A percentile compares a stretch with the other conserved stretches of the same genome.
Evolutionary conservation across 2,797 vertebrate genomes (phyloP).

Genomic region (Dicrostonyx torquatus): DNA sequence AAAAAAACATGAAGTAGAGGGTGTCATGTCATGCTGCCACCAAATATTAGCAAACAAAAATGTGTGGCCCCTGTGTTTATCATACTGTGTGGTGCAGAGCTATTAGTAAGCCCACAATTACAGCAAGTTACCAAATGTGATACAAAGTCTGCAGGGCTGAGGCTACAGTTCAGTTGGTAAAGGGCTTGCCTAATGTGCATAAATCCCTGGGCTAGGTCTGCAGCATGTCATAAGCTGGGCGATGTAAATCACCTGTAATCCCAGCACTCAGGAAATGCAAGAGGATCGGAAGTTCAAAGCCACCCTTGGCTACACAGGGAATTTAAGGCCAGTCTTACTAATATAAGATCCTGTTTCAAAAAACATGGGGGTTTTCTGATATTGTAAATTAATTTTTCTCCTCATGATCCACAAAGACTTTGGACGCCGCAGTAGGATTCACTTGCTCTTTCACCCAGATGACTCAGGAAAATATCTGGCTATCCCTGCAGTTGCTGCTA

Average conservation of each 20-base stretch:
- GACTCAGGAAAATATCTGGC: not conserved
- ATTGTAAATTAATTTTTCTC: not conserved
- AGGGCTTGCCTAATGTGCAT: not conserved
- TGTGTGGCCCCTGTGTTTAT: not conserved
- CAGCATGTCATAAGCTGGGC: not conserved
- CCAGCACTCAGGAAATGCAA: not conserved
- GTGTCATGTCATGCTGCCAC: not conserved
- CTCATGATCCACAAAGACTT: not conserved
- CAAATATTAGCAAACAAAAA: conserved; percentile 34
- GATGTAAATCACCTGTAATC: not conserved
- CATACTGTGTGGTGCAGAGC: not conserved
- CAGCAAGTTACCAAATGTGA: not conserved
- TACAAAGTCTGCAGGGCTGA: not conserved
- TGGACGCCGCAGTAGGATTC: not conserved
- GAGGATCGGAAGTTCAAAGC: not conserved
- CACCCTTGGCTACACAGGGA: not conserved
- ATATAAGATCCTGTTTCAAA: not conserved
- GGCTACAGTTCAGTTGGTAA: not conserved
- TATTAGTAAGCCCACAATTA: not conserved
- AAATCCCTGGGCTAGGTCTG: too few relatives aligned
- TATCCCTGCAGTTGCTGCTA: not conserved
- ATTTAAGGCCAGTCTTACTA: not conserved
- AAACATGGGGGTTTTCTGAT: not conserved
- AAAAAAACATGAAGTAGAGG: not conserved
- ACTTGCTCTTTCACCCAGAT: not conserved